Conservation (phyloP, 1,140 invertebrate genomes). For the Archivesica marissinica region DNA sequence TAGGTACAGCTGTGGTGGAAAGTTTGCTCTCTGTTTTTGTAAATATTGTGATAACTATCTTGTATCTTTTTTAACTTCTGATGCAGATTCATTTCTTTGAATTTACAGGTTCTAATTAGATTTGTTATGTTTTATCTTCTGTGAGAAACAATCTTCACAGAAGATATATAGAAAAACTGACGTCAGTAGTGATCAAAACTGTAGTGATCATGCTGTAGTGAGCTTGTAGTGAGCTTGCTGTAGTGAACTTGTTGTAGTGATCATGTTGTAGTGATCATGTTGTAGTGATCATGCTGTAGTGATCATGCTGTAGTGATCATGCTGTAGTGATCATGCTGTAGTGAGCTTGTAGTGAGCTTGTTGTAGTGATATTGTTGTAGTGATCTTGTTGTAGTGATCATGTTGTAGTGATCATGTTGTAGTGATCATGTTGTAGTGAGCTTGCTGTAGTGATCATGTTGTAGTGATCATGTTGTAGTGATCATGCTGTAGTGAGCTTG, state of each 20-base stretch:
- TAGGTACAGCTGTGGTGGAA: not conserved
- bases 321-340: no score
- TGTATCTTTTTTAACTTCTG: not conserved
- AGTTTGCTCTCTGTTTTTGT: not conserved
- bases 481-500: no score
- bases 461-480: no score
- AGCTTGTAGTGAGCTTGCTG: not conserved
- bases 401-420: no score
- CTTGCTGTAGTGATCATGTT: no score
- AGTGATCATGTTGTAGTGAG: no score
- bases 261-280: no score
- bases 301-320: no score
- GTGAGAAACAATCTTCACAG: not conserved
- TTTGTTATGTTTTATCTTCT: not conserved
- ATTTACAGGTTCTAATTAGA: not conserved
- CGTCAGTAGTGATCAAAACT: not conserved
- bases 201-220: not conserved
- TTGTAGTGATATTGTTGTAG: no score
- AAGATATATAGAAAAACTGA: not conserved
- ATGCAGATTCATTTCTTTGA: not conserved
- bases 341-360: no score
- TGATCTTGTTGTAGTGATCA: no score
- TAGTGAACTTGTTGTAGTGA: not conserved
- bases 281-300: no score
- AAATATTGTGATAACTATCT: constrained; percentile 7